Evolutionary conservation across 2,888 invertebrate species (phyloP), one percentile per base, ranked within the genome.

Genomic region (Tetranychus piercei): DNA sequence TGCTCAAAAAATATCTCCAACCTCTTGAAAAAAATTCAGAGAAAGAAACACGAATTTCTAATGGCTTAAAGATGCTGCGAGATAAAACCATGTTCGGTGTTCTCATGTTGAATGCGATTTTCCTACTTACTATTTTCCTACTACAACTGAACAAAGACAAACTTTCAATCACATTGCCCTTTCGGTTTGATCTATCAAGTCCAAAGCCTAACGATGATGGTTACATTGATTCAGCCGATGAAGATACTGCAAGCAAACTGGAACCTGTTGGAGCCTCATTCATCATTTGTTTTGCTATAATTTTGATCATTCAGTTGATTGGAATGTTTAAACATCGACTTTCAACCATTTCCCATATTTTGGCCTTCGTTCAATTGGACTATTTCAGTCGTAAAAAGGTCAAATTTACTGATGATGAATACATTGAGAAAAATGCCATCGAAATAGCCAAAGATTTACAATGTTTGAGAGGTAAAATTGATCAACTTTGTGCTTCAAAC

Each of bases 311-410:
- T 80, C 95, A 97, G 84, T 97, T 96, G 83, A 87, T 89, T 75
- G 96, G 94, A 80, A 97, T 96, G 96, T 86, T 97, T 85, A 92
- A 95, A 88, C 97, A 97, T 89, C 89, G 97, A 80, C 94, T 96
- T 82, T 94, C 94, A 81, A 97, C 97, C 1, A 84, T 97, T 76
- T 91, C 95, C 3, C 96, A 97, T 82, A 94, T 97, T 81, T 85
- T 96, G 22, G 90, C 97, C 66, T 92, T 95, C 5, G 95, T 95
- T 11, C 92, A 94, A 82, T 86, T 97, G 75, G 90, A 90, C 82
- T 88, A 88, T 84, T 89, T 88, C 84, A 88, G 87, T 11, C 69
- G 69, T n/a, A 20, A 20, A 22, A 69, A 69, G 69, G 9, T 23
- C 23, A 69, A 23, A 11, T 1, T 69, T 23, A 69, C 18, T 69